Evolutionary conservation across 2,797 vertebrate genomes (phyloP).

Genomic region (Tarsius wallacei): DNA sequence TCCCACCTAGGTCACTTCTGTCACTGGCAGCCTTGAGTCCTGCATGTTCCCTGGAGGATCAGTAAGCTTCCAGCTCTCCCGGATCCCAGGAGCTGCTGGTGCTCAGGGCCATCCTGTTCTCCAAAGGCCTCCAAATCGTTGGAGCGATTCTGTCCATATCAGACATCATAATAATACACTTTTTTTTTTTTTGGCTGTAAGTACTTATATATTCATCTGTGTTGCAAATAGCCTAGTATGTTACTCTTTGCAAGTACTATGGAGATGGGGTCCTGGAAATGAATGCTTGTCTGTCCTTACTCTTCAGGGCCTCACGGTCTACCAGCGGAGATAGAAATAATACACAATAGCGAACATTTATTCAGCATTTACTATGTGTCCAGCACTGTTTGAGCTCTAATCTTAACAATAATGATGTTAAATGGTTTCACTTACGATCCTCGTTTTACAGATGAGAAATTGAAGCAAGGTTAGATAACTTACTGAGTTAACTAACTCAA

Average conservation of each 20-base stretch:
- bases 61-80: not conserved
- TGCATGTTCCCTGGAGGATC: not conserved
- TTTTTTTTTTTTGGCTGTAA: not conserved
- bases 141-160: not conserved
- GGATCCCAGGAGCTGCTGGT: not conserved
- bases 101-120: not conserved
- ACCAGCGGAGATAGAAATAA: slow-evolving; percentile 47
- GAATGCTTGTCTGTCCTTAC: slow-evolving; percentile 8
- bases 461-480: slow-evolving; percentile 14
- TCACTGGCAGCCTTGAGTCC: not conserved
- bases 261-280: not conserved
- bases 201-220: slow-evolving; percentile 57
- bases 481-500: slow-evolving; percentile 59
- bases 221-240: not conserved
- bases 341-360: slow-evolving; percentile 18
- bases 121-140: not conserved
- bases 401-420: slow-evolving; percentile 15
- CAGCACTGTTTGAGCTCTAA: not conserved
- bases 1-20: not conserved
- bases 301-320: slow-evolving; percentile 33
- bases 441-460: slow-evolving; percentile 29
- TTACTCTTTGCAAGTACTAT: slow-evolving; percentile 25
- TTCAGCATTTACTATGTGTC: not conserved
- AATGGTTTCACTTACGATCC: slow-evolving; percentile 3
- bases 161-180: slow-evolving; percentile 3